phyloP scores from a whole-genome alignment of 2,113 vertebrate species.

The Xiphophorus hellerii region DNA sequence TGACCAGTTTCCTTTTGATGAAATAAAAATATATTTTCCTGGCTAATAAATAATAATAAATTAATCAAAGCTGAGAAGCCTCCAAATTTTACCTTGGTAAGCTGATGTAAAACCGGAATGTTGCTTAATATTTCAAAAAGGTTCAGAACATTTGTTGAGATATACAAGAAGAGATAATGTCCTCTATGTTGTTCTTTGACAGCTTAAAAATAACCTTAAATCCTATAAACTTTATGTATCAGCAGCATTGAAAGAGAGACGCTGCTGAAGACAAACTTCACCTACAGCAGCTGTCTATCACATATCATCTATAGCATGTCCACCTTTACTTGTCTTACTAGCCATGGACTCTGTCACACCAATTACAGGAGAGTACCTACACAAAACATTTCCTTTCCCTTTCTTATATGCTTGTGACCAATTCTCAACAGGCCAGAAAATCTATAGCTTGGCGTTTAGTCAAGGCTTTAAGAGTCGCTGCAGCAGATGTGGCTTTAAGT shows the following conservation, averaged over 20 bases:
- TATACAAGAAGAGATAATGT: background rate
- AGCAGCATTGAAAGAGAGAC: background rate
- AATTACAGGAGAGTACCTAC: slow-evolving; percentile 34
- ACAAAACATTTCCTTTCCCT: slow-evolving; percentile 47
- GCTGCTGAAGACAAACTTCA: slow-evolving; percentile 9
- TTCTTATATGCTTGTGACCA: slow-evolving; percentile 37
- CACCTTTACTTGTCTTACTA: slow-evolving; percentile 7
- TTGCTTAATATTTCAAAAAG: background rate
- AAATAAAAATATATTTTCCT: background rate
- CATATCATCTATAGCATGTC: slow-evolving; percentile 12
- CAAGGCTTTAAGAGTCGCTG: slow-evolving; percentile 28
- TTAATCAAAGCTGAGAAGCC: background rate
- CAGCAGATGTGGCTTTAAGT: slow-evolving; percentile 42
- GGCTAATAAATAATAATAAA: background rate
- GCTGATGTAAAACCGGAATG: background rate
- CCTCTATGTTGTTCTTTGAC: no score
- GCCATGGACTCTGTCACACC: slow-evolving; percentile 28
- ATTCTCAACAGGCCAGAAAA: slow-evolving; percentile 53
- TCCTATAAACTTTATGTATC: background rate
- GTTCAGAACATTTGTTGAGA: background rate
- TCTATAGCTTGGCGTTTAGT: slow-evolving; percentile 42
- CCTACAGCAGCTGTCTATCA: slow-evolving; percentile 4
- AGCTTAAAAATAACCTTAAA: background rate
- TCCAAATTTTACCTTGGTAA: background rate
- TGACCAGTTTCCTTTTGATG: background rate